A percentile compares a stretch with the other conserved stretches of the same genome.
Evolutionary conservation across 2,888 invertebrate genomes (phyloP).

Genomic region (Ormyrus thymus): DNA sequence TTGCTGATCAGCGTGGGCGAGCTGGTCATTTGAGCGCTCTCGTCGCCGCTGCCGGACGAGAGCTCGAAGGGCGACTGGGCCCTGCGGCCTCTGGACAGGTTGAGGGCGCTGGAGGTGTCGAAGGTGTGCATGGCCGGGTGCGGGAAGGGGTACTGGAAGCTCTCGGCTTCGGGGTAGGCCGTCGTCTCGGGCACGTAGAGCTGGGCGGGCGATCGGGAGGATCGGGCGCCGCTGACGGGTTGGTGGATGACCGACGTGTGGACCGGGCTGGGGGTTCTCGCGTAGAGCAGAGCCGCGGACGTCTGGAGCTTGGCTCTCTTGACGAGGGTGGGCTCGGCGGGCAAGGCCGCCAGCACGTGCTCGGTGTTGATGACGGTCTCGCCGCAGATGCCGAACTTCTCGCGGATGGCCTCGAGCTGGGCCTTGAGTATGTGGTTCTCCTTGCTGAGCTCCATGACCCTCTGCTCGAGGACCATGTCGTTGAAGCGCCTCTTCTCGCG

Average conservation of each 20-base stretch:
- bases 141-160: slow-evolving; percentile 77
- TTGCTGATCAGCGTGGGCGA: slow-evolving; percentile 62
- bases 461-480: slow-evolving; percentile 96
- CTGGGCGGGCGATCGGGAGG: slow-evolving; percentile 71
- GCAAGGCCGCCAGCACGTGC: slow-evolving; percentile 90
- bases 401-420: slow-evolving; percentile 93
- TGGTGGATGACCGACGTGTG: slow-evolving; percentile 81
- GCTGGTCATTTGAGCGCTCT: slow-evolving; percentile 76
- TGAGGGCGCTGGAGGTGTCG: slow-evolving; percentile 82
- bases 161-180: slow-evolving; percentile 67
- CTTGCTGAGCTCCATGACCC: slow-evolving; percentile 94
- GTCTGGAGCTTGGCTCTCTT: slow-evolving; percentile 81
- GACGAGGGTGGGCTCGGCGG: slow-evolving; percentile 89
- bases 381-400: slow-evolving; percentile 93
- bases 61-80: slow-evolving; percentile 87
- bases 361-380: slow-evolving; percentile 91
- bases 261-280: slow-evolving; percentile 77
- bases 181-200: slow-evolving; percentile 68
- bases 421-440: slow-evolving; percentile 96
- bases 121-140: slow-evolving; percentile 53
- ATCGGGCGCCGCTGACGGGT: slow-evolving; percentile 74
- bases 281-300: slow-evolving; percentile 76
- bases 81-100: slow-evolving; percentile 78
- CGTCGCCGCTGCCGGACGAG: slow-evolving; percentile 84
- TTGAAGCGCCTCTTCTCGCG: slow-evolving; percentile 97